A percentile compares a stretch with the other conserved stretches of the same genome.
phyloP scores from a whole-genome alignment of 2,113 vertebrate genomes.

The Todiramphus chloris region DNA sequence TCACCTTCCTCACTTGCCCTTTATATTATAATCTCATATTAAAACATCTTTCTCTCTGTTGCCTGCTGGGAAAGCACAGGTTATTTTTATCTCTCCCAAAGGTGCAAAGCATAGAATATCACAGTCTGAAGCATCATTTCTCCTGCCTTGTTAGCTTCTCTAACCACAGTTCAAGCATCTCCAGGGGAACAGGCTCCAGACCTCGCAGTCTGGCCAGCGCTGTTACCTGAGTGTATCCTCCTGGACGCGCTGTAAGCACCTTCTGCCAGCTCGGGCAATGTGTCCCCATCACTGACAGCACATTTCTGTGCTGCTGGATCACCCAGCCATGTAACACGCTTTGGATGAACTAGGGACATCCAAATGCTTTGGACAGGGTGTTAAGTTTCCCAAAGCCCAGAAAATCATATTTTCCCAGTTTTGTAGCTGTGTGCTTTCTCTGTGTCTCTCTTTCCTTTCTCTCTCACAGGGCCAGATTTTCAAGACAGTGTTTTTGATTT shows the following conservation, averaged over 20 bases:
- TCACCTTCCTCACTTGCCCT: background rate
- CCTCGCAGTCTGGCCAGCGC: background rate
- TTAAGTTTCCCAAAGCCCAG: background rate
- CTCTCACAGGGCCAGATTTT: background rate
- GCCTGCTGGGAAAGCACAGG: background rate
- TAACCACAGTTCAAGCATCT: background rate
- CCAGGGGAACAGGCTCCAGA: background rate
- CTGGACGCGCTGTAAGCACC: background rate
- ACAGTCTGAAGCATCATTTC: background rate
- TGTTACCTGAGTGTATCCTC: background rate
- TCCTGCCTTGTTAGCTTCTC: background rate
- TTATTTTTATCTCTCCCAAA: slow-evolving; percentile 5
- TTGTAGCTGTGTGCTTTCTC: background rate
- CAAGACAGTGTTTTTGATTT: background rate
- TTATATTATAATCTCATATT: background rate
- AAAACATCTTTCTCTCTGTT: background rate
- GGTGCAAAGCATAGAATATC: background rate
- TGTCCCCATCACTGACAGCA: background rate
- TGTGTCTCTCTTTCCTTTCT: background rate
- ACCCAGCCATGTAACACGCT: background rate
- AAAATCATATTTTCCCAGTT: background rate
- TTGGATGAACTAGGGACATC: background rate
- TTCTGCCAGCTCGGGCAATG: background rate
- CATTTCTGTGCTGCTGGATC: background rate
- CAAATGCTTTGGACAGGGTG: slow-evolving; percentile 20